Evolutionary conservation across 2,113 vertebrate genomes (phyloP).

Genomic region (Trinectes maculatus): DNA sequence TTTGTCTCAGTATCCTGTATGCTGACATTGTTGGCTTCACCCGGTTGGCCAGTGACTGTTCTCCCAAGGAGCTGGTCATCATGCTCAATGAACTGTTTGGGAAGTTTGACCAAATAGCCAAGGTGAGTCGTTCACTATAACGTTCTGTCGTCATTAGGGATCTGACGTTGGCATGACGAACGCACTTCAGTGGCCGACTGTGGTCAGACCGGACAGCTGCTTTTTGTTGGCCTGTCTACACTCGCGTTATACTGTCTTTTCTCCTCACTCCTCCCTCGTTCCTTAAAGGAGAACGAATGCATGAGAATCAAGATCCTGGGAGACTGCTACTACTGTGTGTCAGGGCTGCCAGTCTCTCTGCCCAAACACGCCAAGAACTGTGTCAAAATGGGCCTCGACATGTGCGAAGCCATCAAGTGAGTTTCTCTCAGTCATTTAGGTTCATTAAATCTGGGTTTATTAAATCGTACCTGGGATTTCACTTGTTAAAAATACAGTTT

Average conservation of each 20-base stretch:
- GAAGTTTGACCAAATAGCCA: conserved; percentile 99
- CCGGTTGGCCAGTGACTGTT: conserved; percentile 95
- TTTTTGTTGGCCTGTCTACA: neutral
- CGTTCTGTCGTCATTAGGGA: neutral
- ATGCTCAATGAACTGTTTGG: conserved; percentile 98
- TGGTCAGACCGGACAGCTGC: neutral
- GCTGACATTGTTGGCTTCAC: conserved; percentile 99
- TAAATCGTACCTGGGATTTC: neutral
- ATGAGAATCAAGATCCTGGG: conserved; percentile 99
- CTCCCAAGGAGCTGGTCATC: conserved; percentile 95
- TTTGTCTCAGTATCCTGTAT: conserved; percentile 89
- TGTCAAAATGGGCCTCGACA: conserved; percentile 99
- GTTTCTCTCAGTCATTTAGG: conserved; percentile 75
- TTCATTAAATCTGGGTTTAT: too few relatives aligned
- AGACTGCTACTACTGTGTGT: conserved; percentile 99
- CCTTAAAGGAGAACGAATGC: conserved; percentile 93
- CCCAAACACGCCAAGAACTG: conserved; percentile 97
- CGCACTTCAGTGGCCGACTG: neutral
- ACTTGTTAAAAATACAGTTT: neutral
- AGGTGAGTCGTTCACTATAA: conserved; percentile 81
- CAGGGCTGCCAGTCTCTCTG: conserved; percentile 94
- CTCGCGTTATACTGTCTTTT: neutral
- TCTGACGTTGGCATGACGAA: neutral
- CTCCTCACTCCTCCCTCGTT: neutral
- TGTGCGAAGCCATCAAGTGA: conserved; percentile 99